Percentiles rank a stretch among this genome's conserved stretches.
phyloP scores from a whole-genome alignment of 2,113 vertebrate genomes.

The Antidorcas marsupialis region DNA sequence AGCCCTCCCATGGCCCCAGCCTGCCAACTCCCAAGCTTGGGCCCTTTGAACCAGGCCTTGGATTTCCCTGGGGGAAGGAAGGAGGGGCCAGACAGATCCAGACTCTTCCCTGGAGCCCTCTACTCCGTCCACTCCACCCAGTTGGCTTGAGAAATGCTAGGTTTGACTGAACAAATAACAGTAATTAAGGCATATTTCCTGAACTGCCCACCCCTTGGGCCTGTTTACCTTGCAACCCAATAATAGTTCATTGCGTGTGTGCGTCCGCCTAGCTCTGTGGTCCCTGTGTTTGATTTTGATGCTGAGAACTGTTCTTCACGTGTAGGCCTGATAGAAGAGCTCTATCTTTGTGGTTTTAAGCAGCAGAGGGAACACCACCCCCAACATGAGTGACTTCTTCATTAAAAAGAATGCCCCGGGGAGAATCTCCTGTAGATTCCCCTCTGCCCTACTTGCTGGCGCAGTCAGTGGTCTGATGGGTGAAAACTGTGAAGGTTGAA shows the following conservation, averaged over 20 bases:
- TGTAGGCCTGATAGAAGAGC: not conserved
- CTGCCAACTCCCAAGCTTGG: not conserved
- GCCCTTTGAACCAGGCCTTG: not conserved
- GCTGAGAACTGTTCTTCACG: not conserved
- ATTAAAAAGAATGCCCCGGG: not conserved
- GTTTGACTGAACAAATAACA: constrained; percentile 36
- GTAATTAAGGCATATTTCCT: constrained; percentile 51
- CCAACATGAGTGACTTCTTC: not conserved
- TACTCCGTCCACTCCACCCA: not conserved
- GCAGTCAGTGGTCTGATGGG: not conserved
- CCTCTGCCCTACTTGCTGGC: not conserved
- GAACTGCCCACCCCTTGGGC: not conserved
- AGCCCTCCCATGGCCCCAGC: not conserved
- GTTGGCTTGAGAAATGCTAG: constrained; percentile 13
- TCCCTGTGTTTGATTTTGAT: not conserved
- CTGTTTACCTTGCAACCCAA: not conserved
- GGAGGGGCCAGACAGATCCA: not conserved
- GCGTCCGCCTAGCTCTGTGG: not conserved
- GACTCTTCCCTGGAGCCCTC: not conserved
- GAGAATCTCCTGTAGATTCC: not conserved
- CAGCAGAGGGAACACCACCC: not conserved
- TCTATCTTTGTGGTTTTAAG: not conserved
- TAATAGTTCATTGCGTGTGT: not conserved
- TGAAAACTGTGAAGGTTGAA: not conserved
- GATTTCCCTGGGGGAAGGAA: not conserved